These are phyloP conservation scores for Eidolon helvum DNA, from an alignment of 2,113 vertebrate species.

Conservation along the genomic window DNA sequence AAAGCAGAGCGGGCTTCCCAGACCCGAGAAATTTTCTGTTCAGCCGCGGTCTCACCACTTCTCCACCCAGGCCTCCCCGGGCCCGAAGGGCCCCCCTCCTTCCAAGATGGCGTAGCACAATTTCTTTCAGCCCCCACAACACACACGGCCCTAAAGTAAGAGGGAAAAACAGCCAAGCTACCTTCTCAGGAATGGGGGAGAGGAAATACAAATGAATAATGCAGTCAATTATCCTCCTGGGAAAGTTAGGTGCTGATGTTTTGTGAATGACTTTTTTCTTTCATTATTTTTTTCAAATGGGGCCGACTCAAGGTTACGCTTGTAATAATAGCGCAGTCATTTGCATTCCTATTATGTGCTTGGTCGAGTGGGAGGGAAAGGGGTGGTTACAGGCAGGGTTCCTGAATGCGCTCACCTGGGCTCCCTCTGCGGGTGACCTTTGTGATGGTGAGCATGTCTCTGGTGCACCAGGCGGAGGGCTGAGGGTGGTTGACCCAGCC, in stretches of 20 bases:
- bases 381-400: neutral
- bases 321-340: neutral
- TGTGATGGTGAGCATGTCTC: neutral
- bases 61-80: neutral
- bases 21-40: neutral
- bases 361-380: neutral
- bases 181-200: neutral
- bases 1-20: fast-evolving
- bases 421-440: neutral
- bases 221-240: neutral
- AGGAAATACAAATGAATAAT: neutral
- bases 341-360: neutral
- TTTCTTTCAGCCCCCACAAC: neutral
- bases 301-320: neutral
- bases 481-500: neutral
- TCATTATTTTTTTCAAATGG: neutral
- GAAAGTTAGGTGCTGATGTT: neutral
- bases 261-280: constrained; percentile 33
- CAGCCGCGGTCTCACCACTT: neutral
- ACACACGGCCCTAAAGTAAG: neutral
- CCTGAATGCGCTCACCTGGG: fast-evolving
- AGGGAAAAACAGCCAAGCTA: neutral
- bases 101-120: neutral
- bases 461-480: neutral
- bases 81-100: neutral